Evolutionary conservation across 2,113 vertebrate genomes (phyloP), one percentile per base, ranked within the genome.

Genomic region (Ahaetulla prasina): DNA sequence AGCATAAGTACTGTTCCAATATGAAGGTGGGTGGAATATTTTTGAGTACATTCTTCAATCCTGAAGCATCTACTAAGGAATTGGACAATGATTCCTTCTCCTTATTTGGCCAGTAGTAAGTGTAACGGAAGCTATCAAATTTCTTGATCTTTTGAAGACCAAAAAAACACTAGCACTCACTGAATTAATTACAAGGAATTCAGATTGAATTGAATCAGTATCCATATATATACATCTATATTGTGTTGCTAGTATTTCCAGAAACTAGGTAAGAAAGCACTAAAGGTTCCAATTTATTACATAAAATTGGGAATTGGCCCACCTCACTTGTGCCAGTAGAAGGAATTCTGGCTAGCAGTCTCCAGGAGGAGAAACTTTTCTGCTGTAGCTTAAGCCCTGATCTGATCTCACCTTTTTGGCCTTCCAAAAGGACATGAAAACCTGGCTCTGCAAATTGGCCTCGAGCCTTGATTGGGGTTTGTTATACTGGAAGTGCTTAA

Each of bases 381-480:
- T n/a, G 30, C 4, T 12, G 0, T 68, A 12, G 30, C 30, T 68
- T 4, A 27, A n/a, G 30, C 60, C 1, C 30, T 14, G 30, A n/a
- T n/a, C 60, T n/a, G 27, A n/a, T n/a, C 30, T 11, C 4, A n/a
- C 60, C 27, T 12, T n/a, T 60, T n/a, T n/a, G 60, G 11, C 60
- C 11, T 68, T 68, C 30, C 4, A n/a, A n/a, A n/a, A n/a, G 30
- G 60, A 68, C 4, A 12, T 68, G 60, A n/a, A 68, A 68, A 68
- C 27, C 4, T 14, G 12, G 27, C 10, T 63, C 27, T 63, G 60
- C 27, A 63, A 63, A 63, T 63, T 63, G 27, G 60, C 60, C 30
- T n/a, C 12, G 1, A 30, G 4, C 60, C 27, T 30, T 3, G 1
- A 68, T 68, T 2, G 1, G 30, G 11, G 12, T 0, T 0, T 68